phyloP scores from a whole-genome alignment of 2,888 invertebrate species.

The Drosophila meridionalis region DNA sequence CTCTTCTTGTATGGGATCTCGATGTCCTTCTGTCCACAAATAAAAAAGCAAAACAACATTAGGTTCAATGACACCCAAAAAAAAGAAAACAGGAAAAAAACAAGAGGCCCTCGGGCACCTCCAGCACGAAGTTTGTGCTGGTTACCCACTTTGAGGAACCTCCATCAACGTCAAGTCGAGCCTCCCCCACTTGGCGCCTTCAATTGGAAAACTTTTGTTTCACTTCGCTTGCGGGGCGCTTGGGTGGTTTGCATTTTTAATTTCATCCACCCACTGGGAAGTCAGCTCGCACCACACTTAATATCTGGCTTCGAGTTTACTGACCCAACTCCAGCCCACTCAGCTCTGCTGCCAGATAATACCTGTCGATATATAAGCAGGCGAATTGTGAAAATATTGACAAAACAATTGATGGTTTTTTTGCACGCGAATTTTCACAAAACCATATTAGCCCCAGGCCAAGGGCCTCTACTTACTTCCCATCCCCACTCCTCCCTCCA shows the following conservation, averaged over 20 bases:
- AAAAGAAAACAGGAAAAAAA: slow-evolving; percentile 38
- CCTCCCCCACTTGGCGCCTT: slow-evolving; percentile 13
- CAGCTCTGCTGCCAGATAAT: slow-evolving; percentile 39
- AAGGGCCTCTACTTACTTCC: too few species aligned
- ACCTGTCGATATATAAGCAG: slow-evolving; percentile 55
- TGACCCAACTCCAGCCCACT: slow-evolving; percentile 40
- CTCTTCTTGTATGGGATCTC: slow-evolving; percentile 3
- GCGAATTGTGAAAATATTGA: slow-evolving; percentile 77
- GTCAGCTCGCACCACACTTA: slow-evolving; percentile 17
- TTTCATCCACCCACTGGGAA: slow-evolving; percentile 14
- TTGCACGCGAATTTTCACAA: slow-evolving; percentile 54
- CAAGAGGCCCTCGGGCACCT: slow-evolving; percentile 42
- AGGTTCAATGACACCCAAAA: slow-evolving; percentile 74
- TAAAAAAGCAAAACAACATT: slow-evolving; percentile 64
- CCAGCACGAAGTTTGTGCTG: slow-evolving; percentile 29
- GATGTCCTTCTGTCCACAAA: slow-evolving; percentile 35
- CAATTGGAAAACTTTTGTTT: slow-evolving; percentile 76
- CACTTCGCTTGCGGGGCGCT: slow-evolving; percentile 47
- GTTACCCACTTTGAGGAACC: slow-evolving; percentile 51
- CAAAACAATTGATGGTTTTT: slow-evolving; percentile 74
- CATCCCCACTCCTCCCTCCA: not conserved
- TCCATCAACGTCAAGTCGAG: slow-evolving; percentile 69
- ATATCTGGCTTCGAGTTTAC: slow-evolving; percentile 42
- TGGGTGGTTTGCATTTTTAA: slow-evolving; percentile 46
- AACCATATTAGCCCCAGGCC: not conserved